Evolutionary conservation across 2,797 vertebrate species (phyloP).

Genomic region (Enteromius thamalakanensis): DNA sequence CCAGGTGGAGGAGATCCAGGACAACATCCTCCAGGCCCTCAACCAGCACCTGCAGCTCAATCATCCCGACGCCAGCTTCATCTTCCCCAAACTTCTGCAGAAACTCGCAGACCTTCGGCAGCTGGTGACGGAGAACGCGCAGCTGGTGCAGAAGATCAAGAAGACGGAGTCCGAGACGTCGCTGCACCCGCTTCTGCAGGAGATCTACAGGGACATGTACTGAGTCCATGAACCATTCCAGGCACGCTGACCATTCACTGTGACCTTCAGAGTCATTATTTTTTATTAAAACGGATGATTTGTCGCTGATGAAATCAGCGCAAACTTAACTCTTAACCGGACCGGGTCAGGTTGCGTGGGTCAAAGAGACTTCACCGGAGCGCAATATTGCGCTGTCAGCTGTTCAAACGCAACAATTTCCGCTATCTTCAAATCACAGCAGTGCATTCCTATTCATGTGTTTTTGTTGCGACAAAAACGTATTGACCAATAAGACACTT

Average conservation of each 20-base stretch:
- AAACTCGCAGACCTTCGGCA: conserved; percentile 88
- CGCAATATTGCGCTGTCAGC: too few relatives aligned
- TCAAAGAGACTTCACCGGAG: background rate
- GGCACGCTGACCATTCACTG: conserved; percentile 11
- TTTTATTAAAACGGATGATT: conserved; percentile 26
- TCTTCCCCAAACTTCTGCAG: conserved; percentile 88
- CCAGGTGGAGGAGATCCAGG: conserved; percentile 86
- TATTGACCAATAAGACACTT: background rate
- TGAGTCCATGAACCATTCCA: conserved; percentile 55
- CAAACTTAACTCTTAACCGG: background rate
- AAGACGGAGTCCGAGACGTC: conserved; percentile 85
- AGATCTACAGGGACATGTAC: conserved; percentile 90
- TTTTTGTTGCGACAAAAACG: background rate
- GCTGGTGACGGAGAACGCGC: conserved; percentile 84
- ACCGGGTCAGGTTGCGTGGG: conserved; percentile 5
- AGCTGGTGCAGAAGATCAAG: conserved; percentile 87
- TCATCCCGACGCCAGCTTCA: conserved; percentile 83
- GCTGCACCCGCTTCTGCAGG: conserved; percentile 85
- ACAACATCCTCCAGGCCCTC: conserved; percentile 83
- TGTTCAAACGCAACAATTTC: background rate
- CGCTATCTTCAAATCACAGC: background rate
- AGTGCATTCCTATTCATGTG: background rate
- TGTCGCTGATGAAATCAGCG: conserved; percentile 22
- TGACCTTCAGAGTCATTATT: conserved; percentile 39
- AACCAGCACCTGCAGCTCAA: conserved; percentile 83